Evolutionary conservation across 2,797 vertebrate genomes (phyloP), one percentile per base, ranked within the genome.

Genomic region (Graptemys geographica): DNA sequence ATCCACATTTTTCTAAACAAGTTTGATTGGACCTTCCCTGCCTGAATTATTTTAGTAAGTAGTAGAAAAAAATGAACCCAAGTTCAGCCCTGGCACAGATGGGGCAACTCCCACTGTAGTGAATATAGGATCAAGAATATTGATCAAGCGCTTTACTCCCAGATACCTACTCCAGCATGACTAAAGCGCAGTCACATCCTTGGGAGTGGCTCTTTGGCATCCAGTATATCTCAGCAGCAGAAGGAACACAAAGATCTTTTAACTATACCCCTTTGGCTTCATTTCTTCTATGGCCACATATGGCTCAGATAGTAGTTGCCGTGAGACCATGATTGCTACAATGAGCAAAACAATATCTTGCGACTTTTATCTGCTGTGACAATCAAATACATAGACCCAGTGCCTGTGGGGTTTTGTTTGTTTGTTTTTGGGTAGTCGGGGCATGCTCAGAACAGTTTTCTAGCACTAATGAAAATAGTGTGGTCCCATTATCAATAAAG

Each of bases 231-330:
- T 90, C 86, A 93, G 87, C 94, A 91, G 86, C 87, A 96, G 81
- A 93, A 28, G 72, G 93, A 89, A 90, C 33, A 88, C 83, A 96
- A 93, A 94, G 86, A 19, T 28, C 86, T 91, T 95, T 97, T 6
- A 96, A 96, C 96, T 92, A 94, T 92, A 93, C 0, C 0, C 51
- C 90, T 89, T 93, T 81, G 80, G 91, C 88, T 95, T 91, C 15
- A 90, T 94, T 97, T 96, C 95, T 95, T 94, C 95, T 96, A 96
- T 87, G 94, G 95, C 95, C 94, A 62, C 80, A 95, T 92, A 95
- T 94, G 83, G 91, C 79, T 97, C 83, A 87, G 95, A 95, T 91
- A 94, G 79, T 93, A 97, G 93, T 96, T 96, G 94, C 93, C 95
- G 95, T 95, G 95, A 97, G 90, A 93, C 96, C 93, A 97, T 93